Evolutionary conservation across 2,113 vertebrate genomes (phyloP), one percentile per base, ranked within the genome.

Genomic region (Erythrocercus mccallii): DNA sequence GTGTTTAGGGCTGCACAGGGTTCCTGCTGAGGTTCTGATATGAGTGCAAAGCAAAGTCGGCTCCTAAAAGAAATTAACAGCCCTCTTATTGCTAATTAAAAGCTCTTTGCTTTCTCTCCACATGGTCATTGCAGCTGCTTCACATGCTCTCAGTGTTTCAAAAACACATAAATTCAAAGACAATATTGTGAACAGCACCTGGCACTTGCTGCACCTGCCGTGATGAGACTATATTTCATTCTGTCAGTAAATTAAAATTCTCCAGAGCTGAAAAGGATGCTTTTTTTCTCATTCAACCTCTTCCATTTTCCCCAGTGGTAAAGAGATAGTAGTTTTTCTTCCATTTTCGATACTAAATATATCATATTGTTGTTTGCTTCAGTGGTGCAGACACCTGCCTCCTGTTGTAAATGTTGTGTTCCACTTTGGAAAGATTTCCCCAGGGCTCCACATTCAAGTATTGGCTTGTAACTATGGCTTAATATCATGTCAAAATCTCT

Each of bases 1-100:
- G 79, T 93, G 95, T 95, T 94, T 88, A 88, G 80, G 94, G 90
- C 86, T 95, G 94, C 77, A 77, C 22, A 95, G 98, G 97, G 93
- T 91, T 97, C 95, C 94, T 95, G 85, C 97, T 94, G 96, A 97
- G 97, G 97, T 96, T 95, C 82, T 95, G 96, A 96, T 97, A 97
- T 60, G 90, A 98, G 86, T 88, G 90, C 92, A 97, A 92, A 95
- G 88, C 81, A 96, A 96, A 97, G 86, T 97, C 66, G 13, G 62
- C 88, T 96, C 80, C 95, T 97, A 94, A 96, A 98, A 97, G 97
- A 99, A 99, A 99, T 99, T 98, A 99, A 99, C 98, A 98, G 93
- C 97, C 92, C 97, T 98, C 97, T 98, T 97, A 98, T 97, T 98
- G 98, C 98, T 99, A 99, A 99, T 99, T 99, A 99, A 99, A 99